Base-by-base conservation (phyloP, 2,797 vertebrate species). In the Myripristis murdjan region DNA sequence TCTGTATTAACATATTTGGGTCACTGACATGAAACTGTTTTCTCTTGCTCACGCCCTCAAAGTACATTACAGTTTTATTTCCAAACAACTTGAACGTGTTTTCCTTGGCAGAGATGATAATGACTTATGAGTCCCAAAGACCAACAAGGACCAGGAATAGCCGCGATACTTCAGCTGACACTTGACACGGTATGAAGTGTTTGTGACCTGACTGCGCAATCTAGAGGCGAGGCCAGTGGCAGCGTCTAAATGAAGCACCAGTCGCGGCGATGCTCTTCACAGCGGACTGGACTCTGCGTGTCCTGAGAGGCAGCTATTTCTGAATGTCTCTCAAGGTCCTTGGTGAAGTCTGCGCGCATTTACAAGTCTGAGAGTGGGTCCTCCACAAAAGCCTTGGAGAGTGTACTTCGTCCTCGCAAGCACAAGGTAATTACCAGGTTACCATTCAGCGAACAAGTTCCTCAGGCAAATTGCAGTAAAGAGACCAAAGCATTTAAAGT, bases 281-380 rank as follows among this genome's bases (percentile, higher is more conserved):
- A 39, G 79, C 12, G 3, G 60, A 71, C 73, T 47, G 71, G 68
- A 77, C 79, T 64, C 66, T n/a, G 68, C 63, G 51, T 33, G 47
- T 77, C 80, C 85, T 69, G 37, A 85, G 79, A 82, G 63, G 73
- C 69, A 20, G 66, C 79, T 90, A 88, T 87, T 89, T 83, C 57
- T 82, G 73, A 56, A 76, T 7, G 35, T 71, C 73, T 77, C 49
- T 73, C 77, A 66, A 81, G 82, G 77, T 80, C 77, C 77, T 81
- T 28, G 61, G 33, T 22, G 61, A 66, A 62, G 56, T 70, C 66
- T 57, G 64, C 64, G 44, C 15, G 71, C 64, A 31, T 67, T 67
- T 74, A 12, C 46, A 69, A 61, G 55, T 53, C 63, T 53, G 43
- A 49, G 56, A 65, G 63, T 3, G 35, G 51, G 6, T 43, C 72